Percentiles rank a stretch among this genome's conserved stretches.
Evolutionary conservation across 2,888 invertebrate genomes (phyloP).

Genomic region (Scaptomyza caliginosa): DNA sequence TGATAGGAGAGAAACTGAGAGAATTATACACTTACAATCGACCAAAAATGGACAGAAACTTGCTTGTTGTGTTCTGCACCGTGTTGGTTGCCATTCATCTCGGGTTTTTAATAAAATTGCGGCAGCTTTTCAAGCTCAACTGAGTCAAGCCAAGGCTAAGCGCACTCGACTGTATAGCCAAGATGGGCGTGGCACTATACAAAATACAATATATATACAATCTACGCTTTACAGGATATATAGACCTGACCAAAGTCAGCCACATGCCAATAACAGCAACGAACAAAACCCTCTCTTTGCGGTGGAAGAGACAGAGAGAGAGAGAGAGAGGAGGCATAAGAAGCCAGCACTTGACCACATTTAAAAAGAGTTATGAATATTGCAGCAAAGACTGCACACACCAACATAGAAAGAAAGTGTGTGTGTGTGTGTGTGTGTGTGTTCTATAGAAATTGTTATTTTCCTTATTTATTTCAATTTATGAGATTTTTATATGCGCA

Average conservation of each 20-base stretch:
- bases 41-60: no score
- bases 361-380: conserved; percentile 79
- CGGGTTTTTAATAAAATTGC: conserved; percentile 69
- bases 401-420: neutral
- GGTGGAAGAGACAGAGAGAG: neutral
- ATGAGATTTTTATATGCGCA: conserved; percentile 72
- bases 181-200: conserved; percentile 34
- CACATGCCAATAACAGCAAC: conserved; percentile 52
- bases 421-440: conserved; percentile 12
- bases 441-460: conserved; percentile 69
- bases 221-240: neutral
- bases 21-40: conserved; percentile 40
- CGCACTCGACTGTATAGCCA: conserved; percentile 50
- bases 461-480: conserved; percentile 79
- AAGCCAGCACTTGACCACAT: conserved; percentile 71
- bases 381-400: conserved; percentile 57
- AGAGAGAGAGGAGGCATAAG: neutral
- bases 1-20: conserved; percentile 23
- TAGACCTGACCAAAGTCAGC: conserved; percentile 20
- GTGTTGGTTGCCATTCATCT: conserved; percentile 58
- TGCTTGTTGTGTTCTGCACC: no score
- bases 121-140: conserved; percentile 39
- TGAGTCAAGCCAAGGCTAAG: conserved; percentile 35
- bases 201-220: neutral
- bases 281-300: conserved; percentile 12